phyloP scores from a whole-genome alignment of 30 jellyfish, hydroid and myxozoan genomes.

The Hydractinia symbiolongicarpus region DNA sequence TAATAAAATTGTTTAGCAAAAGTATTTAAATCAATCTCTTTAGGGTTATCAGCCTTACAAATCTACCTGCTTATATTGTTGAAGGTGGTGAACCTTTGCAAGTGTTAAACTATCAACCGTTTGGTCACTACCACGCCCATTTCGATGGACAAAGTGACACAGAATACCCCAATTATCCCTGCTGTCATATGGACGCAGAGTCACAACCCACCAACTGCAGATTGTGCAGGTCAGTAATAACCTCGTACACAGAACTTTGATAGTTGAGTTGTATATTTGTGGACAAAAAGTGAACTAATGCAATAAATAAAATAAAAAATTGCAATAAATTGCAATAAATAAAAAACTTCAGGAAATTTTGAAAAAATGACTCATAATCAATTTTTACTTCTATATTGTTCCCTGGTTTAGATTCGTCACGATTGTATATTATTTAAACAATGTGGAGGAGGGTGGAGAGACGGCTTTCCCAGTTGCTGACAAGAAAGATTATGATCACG shows the following conservation, averaged over 20 bases:
- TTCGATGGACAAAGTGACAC: slow-evolving; percentile 78
- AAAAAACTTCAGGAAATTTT: too few relatives aligned
- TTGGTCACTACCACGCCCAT: slow-evolving; percentile 99
- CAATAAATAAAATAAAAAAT: too few relatives aligned
- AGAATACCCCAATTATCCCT: slow-evolving; percentile 66
- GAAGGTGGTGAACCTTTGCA: slow-evolving; percentile 93
- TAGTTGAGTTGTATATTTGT: not conserved
- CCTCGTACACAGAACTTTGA: slow-evolving; percentile 1
- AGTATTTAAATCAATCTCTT: not conserved
- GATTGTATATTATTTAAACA: slow-evolving; percentile 72
- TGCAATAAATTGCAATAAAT: too few relatives aligned
- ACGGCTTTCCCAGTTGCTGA: slow-evolving; percentile 99
- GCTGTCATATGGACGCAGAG: slow-evolving; percentile 93
- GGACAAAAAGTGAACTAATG: too few relatives aligned
- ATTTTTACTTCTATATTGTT: not conserved
- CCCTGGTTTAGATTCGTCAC: slow-evolving; percentile 61
- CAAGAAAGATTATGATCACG: slow-evolving; percentile 47
- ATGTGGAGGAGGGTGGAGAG: slow-evolving; percentile 98
- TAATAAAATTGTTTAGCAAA: too few relatives aligned
- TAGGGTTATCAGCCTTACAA: slow-evolving; percentile 69
- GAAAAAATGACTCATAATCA: too few relatives aligned
- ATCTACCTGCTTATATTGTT: slow-evolving; percentile 65
- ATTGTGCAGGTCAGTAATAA: slow-evolving; percentile 78
- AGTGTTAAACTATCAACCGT: slow-evolving; percentile 79
- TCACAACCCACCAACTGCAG: slow-evolving; percentile 71